Base-by-base conservation (phyloP, 2,797 vertebrate genomes). In the Halcyon smyrnensis region DNA sequence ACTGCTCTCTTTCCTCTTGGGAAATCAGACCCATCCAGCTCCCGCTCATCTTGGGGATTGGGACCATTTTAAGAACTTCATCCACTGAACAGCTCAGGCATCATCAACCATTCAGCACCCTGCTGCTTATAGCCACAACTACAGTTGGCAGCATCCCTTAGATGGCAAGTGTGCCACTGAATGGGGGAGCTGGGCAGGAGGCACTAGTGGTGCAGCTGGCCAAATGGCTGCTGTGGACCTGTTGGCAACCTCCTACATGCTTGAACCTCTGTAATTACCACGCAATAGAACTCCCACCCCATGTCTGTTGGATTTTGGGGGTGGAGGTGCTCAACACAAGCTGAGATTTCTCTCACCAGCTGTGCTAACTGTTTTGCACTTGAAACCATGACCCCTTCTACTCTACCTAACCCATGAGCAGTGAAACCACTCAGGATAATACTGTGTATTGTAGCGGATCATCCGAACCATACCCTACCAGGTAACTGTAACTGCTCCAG, bases 161-260 rank as follows among this genome's bases (percentile, higher is more conserved):
- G 43, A 36, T 9, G 1, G 70, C 14, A 74, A 80, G 41, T 1
- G 1, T 37, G 27, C 36, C 7, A 4, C 48, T 68, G 88, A 28
- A 34, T 32, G 25, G 37, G 28, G 51, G 13, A 84, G 19, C 82
- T 28, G 43, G 37, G 50, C 67, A 53, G 12, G 8, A 32, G 20
- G 32, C 0, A 2, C 23, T 1, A 51, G 24, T 0, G 0, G 17
- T 27, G 41, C 68, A 45, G 56, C 12, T 3, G 3, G 46, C 16
- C 56, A 95, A 83, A 91, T 19, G 21, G 43, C 36, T 90, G 51
- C 56, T 51, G 1, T 2, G 27, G 86, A 75, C 15, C 53, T 63
- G 19, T 28, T 56, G 37, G 36, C 41, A 25, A 51, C 25, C 45
- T 53, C 30, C 37, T 78, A 5, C 2, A 1, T 32, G 24, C 48